Percentiles rank a stretch among this genome's conserved stretches.
phyloP scores from a whole-genome alignment of 2,797 vertebrate species.

The Rhinophrynus dorsalis region DNA sequence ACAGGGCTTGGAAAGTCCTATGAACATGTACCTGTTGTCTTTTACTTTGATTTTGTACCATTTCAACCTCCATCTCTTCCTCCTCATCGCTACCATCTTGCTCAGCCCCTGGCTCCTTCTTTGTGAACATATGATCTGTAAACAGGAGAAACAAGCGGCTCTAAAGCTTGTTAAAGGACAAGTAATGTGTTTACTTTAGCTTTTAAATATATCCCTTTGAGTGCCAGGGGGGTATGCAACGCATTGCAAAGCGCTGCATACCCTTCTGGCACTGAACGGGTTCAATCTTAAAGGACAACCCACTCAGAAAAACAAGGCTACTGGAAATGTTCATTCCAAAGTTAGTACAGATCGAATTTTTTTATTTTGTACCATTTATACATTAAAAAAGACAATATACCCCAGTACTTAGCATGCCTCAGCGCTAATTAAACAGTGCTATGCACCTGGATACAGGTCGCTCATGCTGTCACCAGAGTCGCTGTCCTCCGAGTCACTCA shows the following conservation, averaged over 20 bases:
- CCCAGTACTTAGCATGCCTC: too few relatives aligned
- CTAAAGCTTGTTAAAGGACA: neutral
- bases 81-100: slow-evolving; percentile 40
- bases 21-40: neutral
- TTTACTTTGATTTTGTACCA: rapidly evolving
- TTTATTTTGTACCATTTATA: too few relatives aligned
- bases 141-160: neutral
- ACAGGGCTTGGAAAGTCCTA: too few relatives aligned
- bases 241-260: neutral
- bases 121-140: slow-evolving; percentile 63
- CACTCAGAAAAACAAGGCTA: neutral
- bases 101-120: slow-evolving; percentile 44
- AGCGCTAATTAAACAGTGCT: too few relatives aligned
- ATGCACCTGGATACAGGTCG: slow-evolving; percentile 89
- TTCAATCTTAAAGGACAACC: neutral
- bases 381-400: neutral
- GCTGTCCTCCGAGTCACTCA: slow-evolving; percentile 66
- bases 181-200: neutral
- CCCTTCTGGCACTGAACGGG: neutral
- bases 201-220: neutral
- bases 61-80: rapidly evolving
- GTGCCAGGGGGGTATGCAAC: neutral
- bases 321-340: neutral
- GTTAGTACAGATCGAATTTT: neutral
- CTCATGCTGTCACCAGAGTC: slow-evolving; percentile 91